Base-by-base conservation (phyloP, 2,797 vertebrate species). In the Pagetopsis macropterus region DNA sequence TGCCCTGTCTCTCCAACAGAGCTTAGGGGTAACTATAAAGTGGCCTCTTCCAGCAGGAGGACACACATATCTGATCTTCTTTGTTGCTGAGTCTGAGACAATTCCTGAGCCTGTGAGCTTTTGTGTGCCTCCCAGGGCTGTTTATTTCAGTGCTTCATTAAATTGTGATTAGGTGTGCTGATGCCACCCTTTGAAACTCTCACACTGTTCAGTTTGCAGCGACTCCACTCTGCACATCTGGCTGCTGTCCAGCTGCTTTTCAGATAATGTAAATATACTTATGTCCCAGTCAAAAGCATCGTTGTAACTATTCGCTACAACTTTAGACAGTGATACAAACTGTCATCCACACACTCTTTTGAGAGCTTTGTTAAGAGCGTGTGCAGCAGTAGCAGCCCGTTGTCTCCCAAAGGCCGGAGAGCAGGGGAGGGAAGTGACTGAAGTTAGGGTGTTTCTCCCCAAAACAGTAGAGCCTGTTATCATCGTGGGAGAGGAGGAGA, bases 401-500 rank as follows among this genome's bases (percentile, higher is more conserved):
- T 76, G 54, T 46, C 72, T 83, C 86, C 79, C 69, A 41, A n/a
- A 77, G 31, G 41, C n/a, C 49, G 70, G 46, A 61, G 58, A 17
- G 45, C 67, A 72, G 49, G 41, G 50, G 52, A 83, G 80, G 82
- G 88, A 88, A 85, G 79, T 72, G 71, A 84, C 84, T 85, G 76
- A 84, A 72, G 79, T 86, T 84, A 82, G 83, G 79, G 84, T 88
- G 89, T 90, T 90, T 88, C 84, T 89, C 76, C 70, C 71, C 79
- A 90, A 84, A 87, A 88, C 81, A 81, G 79, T 69, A 49, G 72
- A 77, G 76, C 54, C 73, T 81, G 79, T 93, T 92, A 92, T 93
- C 84, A 87, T 87, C 82, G 88, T 90, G 92, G 84, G 90, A 92
- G 88, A 89, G 85, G 76, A 84, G 84, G 84, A 81, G 85, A 90